These are phyloP conservation scores for Dasypogon diadema DNA, from an alignment of 2,888 invertebrate genomes.

Conservation along the genomic window DNA sequence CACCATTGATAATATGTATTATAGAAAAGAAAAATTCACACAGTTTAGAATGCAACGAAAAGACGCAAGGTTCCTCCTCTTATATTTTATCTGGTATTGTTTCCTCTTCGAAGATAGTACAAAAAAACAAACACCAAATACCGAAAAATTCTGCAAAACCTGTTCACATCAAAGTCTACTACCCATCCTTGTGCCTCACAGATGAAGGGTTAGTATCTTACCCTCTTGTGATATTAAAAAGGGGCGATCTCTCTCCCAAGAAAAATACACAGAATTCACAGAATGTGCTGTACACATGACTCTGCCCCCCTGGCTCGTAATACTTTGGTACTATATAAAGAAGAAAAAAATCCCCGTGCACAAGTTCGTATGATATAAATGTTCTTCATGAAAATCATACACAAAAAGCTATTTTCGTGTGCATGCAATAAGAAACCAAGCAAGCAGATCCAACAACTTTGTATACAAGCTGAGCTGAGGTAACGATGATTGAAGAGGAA, in stretches of 20 bases:
- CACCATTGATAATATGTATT: neutral
- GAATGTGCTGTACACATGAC: constrained; percentile 28
- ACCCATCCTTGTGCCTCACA: constrained; percentile 9
- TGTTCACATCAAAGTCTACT: constrained; percentile 44
- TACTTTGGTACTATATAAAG: neutral
- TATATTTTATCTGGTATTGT: constrained; percentile 25
- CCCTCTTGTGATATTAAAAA: constrained; percentile 25
- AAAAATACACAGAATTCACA: constrained; percentile 43
- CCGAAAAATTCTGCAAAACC: constrained; percentile 23
- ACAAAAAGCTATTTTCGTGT: constrained; percentile 13
- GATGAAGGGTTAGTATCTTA: constrained; percentile 18
- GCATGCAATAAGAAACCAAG: constrained; percentile 29
- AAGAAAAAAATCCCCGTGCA: constrained; percentile 17
- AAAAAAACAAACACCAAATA: constrained; percentile 16
- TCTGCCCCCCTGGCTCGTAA: neutral
- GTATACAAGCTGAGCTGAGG: constrained; percentile 1
- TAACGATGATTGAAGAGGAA: constrained; percentile 18
- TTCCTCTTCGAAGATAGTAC: constrained; percentile 14
- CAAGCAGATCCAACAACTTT: constrained; percentile 3
- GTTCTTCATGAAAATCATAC: constrained; percentile 14
- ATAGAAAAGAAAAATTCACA: constrained; percentile 3
- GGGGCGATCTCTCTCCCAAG: constrained; percentile 39
- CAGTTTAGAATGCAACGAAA: constrained; percentile 19
- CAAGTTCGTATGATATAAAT: constrained; percentile 36
- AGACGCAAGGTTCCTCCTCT: constrained; percentile 24